Evolutionary conservation across 2,113 vertebrate genomes (phyloP), one percentile per base, ranked within the genome.

Genomic region (Paramormyrops kingsleyae): DNA sequence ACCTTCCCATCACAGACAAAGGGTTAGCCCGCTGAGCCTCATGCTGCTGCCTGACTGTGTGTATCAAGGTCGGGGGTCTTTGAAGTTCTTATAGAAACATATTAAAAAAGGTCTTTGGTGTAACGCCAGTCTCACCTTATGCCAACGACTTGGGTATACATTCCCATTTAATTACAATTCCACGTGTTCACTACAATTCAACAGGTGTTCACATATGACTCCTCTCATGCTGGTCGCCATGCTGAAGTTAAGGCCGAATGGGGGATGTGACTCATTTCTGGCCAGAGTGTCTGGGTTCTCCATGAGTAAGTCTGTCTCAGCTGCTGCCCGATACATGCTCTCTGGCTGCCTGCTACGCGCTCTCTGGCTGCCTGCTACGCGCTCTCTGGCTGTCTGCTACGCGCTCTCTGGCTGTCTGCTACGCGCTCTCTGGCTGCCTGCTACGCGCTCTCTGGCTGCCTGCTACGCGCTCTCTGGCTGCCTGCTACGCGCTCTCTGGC

Each of bases 141-240:
- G 62, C 62, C 62, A 27, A 27, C n/a, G 19, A 59, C 56, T 24
- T 59, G 21, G 52, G 17, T 12, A 74, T 39, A 39, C 4, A 74
- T 5, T 77, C 27, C 31, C 70, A 77, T 77, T 77, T 31, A 13
- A 77, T 77, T 77, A 77, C 31, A 27, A 66, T 27, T 66, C 59
- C 12, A 66, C 2, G 12, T n/a, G n/a, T n/a, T n/a, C n/a, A n/a
- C n/a, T n/a, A n/a, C n/a, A n/a, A n/a, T n/a, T n/a, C 66, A 35
- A 83, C 56, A 99, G 98, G 97, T 97, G 89, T 99, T 99, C 95
- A 96, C 98, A 91, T 99, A 99, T 91, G 98, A 99, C 91, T 99
- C 98, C 70, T 99, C 98, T 91, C 98, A 99, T 0, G 98, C 97
- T 46, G 97, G 96, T 87, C 99, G 94, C 96, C 91, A 95, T 0